Evolutionary conservation across 2,888 invertebrate genomes (phyloP).

Genomic region (Limnephilus marmoratus): DNA sequence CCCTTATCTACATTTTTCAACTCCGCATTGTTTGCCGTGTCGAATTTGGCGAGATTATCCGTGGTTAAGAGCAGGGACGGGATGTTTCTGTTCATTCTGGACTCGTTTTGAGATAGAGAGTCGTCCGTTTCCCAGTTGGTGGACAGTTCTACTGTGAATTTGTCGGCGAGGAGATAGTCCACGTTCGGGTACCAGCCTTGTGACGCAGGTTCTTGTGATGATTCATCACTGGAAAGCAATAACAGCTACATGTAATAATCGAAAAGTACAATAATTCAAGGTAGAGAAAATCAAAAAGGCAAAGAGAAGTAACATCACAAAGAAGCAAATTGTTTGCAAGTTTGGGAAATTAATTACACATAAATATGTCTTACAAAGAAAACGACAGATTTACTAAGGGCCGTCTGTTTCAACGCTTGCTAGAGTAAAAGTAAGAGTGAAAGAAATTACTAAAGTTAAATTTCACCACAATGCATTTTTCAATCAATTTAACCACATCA

Average conservation of each 20-base stretch:
- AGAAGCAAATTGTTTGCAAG: too few species aligned
- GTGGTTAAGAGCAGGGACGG: slow-evolving; percentile 22
- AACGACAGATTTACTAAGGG: too few species aligned
- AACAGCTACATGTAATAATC: neutral
- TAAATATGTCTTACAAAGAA: too few species aligned
- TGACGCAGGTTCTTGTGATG: slow-evolving; percentile 5
- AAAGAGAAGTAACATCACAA: neutral
- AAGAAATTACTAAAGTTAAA: too few species aligned
- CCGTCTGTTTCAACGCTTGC: too few species aligned
- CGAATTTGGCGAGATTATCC: slow-evolving; percentile 50
- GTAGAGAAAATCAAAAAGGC: neutral
- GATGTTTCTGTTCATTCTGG: neutral
- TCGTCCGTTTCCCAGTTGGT: slow-evolving; percentile 71
- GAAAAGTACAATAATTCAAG: neutral
- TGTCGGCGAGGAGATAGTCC: slow-evolving; percentile 68
- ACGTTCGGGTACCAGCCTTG: slow-evolving; percentile 71
- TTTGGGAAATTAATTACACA: too few species aligned
- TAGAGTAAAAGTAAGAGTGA: too few species aligned
- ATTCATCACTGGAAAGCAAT: slow-evolving; percentile 16
- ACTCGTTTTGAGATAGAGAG: slow-evolving; percentile 55
- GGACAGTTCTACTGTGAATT: slow-evolving; percentile 67
- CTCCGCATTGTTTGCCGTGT: slow-evolving; percentile 8
- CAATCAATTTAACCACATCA: too few species aligned
- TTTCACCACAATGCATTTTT: too few species aligned
- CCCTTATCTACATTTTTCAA: neutral